phyloP scores from a whole-genome alignment of 2,797 vertebrate species.

The Silurus aristotelis region DNA sequence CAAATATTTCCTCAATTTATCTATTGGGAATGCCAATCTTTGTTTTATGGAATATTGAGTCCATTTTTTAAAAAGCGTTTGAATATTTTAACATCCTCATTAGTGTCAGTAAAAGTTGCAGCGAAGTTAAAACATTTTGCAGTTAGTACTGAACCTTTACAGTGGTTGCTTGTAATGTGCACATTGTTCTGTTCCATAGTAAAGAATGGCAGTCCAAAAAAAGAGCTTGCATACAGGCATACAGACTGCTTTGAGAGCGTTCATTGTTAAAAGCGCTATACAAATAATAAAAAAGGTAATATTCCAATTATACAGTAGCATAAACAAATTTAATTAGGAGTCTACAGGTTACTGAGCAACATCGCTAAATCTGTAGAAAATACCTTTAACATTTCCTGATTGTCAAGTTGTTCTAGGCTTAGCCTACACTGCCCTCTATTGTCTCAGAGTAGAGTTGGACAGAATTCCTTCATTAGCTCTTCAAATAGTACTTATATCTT shows the following conservation, averaged over 20 bases:
- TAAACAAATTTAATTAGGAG: conserved; percentile 38
- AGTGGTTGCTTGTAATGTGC: not conserved
- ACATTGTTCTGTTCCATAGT: not conserved
- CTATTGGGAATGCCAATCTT: not conserved
- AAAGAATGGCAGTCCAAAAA: conserved; percentile 1
- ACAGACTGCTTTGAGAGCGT: too few relatives aligned
- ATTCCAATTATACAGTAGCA: not conserved
- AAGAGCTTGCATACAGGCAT: not conserved
- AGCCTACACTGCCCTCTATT: conserved; percentile 60
- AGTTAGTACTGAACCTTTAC: conserved; percentile 19
- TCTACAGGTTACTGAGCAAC: conserved; percentile 39
- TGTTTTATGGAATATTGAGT: not conserved
- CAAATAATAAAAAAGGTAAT: not conserved
- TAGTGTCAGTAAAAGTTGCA: conserved; percentile 19
- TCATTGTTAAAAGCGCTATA: too few relatives aligned
- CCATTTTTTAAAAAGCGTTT: not conserved
- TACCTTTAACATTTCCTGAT: conserved; percentile 28
- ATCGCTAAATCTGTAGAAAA: conserved; percentile 28
- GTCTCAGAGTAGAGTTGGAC: conserved; percentile 32
- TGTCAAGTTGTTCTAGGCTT: conserved; percentile 40
- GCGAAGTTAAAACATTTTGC: conserved; percentile 4
- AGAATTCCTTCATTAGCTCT: not conserved
- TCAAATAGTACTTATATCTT: conserved; percentile 1
- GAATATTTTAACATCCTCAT: conserved; percentile 31
- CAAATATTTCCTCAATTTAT: not conserved